Percentiles rank a stretch among this genome's conserved stretches.
These are phyloP conservation scores for Chionoecetes opilio DNA, from an alignment of 1,140 invertebrate genomes.

Conservation along the genomic window DNA sequence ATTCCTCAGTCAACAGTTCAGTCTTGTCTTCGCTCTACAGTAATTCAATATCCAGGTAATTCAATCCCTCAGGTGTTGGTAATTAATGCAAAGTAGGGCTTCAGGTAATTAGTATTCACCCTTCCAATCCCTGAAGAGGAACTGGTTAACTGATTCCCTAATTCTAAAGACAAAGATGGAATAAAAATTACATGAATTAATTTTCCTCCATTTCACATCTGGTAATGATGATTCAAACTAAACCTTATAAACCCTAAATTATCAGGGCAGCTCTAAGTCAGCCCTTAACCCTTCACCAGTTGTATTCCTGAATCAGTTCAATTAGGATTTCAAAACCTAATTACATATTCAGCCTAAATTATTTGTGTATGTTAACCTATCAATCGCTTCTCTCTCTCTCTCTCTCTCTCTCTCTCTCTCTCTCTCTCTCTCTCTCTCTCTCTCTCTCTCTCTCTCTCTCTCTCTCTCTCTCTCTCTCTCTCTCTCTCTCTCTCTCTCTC, in stretches of 20 bases:
- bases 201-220: too few species aligned
- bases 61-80: not conserved
- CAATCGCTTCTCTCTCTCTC: too few species aligned
- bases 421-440: too few species aligned
- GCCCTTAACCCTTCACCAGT: not conserved
- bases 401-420: too few species aligned
- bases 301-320: not conserved
- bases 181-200: too few species aligned
- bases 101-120: constrained; percentile 10
- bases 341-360: not conserved
- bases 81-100: not conserved
- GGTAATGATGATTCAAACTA: too few species aligned
- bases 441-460: too few species aligned
- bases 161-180: too few species aligned
- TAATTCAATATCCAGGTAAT: not conserved
- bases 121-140: too few species aligned
- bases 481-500: too few species aligned
- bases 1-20: not conserved
- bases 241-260: not conserved
- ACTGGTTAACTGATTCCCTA: too few species aligned
- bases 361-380: not conserved
- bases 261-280: not conserved
- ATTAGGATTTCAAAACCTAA: not conserved
- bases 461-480: too few species aligned
- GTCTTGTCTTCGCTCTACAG: not conserved